Conservation (phyloP, 2,113 vertebrate species). For the Sinocyclocheilus rhinocerous region DNA sequence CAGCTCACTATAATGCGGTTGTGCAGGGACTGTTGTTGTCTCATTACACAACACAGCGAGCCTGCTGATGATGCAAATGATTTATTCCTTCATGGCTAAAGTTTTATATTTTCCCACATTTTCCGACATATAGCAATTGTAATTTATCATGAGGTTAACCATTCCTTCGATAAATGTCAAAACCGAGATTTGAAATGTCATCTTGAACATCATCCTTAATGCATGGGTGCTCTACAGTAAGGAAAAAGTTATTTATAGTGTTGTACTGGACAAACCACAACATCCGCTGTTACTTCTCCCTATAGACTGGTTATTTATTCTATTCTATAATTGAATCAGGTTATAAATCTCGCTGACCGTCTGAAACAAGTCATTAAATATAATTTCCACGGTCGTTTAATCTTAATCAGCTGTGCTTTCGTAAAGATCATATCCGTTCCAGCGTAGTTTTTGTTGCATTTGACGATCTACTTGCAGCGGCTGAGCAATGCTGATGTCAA, state of each 20-base stretch:
- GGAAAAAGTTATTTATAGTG: slow-evolving; percentile 42
- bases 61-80: neutral
- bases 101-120: neutral
- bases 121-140: neutral
- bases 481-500: slow-evolving; percentile 63
- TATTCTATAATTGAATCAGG: neutral
- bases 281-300: neutral
- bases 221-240: neutral
- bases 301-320: neutral
- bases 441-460: slow-evolving; percentile 56
- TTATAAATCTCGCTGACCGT: neutral
- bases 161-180: neutral
- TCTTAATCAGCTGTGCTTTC: neutral
- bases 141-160: neutral
- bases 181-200: neutral
- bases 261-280: slow-evolving; percentile 14
- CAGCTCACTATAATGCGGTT: slow-evolving; percentile 1
- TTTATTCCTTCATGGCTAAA: neutral
- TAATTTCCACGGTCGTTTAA: neutral
- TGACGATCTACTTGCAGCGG: slow-evolving; percentile 39
- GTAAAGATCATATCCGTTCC: slow-evolving; percentile 26
- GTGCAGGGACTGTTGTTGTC: neutral
- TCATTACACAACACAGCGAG: slow-evolving; percentile 19
- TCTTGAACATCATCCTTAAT: neutral
- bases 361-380: neutral